Evolutionary conservation across 1,140 invertebrate species (phyloP), one percentile per base, ranked within the genome.

Genomic region (Yoshiicerus persimilis): DNA sequence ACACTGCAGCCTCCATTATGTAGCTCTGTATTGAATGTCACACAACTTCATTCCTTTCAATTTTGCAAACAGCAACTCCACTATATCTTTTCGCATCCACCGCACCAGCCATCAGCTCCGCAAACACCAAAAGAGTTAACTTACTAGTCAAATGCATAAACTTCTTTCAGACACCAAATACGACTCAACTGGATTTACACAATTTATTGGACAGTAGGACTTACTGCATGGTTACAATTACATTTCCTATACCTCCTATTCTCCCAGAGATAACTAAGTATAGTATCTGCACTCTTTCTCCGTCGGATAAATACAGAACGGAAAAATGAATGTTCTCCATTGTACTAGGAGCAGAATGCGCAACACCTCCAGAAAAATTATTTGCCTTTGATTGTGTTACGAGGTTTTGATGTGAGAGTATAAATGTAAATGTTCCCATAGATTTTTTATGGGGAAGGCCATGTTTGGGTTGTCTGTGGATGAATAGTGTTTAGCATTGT

Each of bases 351-450:
- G 27, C 20, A 20, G 62, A 41, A 41, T 9, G 39, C 20, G 75
- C 32, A 80, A 80, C 75, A 80, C 75, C 32, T 80, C 32, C 9
- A 20, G 27, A 36, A 34, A 38, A 80, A 80, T 80, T 80, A 80
- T 80, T 80, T 80, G 3, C 32, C 16, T 80, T 80, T 80, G 75
- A 80, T 80, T 80, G 75, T 80, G 75, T 80, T 80, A 80, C 32
- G 32, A 32, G 30, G 6, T 20, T 36, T 34, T 80, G 75, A 80
- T 80, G 75, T 80, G 32, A 23, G 16, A 36, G 32, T 38, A 80
- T 80, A 80, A 80, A 80, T 80, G 75, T 80, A 80, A 80, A 80
- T 80, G 75, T 8, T 34, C 32, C 30, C 70, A 77, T 77, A 23
- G 9, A 23, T 38, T 80, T 80, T 80, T 80, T 80, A 80, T 80